Evolutionary conservation across 2,888 invertebrate species (phyloP).

Genomic region (Pseudococcus viburni): DNA sequence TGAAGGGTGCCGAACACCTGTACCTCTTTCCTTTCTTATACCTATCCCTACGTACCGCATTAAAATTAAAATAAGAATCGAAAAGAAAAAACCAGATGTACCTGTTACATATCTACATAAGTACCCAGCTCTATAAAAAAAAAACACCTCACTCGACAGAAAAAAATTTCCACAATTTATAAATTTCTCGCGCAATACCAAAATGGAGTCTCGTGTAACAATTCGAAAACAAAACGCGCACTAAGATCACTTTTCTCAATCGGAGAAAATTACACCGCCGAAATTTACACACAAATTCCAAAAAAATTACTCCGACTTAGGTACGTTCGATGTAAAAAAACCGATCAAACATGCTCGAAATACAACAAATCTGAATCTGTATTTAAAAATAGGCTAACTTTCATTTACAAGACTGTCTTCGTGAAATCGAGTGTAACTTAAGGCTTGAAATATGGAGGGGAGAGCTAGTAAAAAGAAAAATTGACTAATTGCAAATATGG

Average conservation of each 20-base stretch:
- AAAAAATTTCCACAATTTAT: background rate
- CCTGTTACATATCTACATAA: background rate
- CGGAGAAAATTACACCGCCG: background rate
- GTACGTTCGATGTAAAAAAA: background rate
- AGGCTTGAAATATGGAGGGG: conserved; percentile 46
- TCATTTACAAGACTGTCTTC: conserved; percentile 27
- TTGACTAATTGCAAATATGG: conserved; percentile 49
- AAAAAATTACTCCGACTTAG: background rate
- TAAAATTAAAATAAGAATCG: background rate
- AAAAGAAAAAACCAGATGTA: background rate
- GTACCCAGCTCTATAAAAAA: background rate
- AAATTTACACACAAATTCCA: background rate
- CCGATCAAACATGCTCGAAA: background rate
- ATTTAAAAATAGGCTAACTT: conserved; percentile 51
- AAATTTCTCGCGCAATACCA: background rate
- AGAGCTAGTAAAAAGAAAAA: conserved; percentile 45
- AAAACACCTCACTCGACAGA: background rate
- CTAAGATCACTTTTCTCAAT: background rate
- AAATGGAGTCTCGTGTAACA: background rate
- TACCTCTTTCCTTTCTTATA: background rate
- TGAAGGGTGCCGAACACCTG: conserved; percentile 46
- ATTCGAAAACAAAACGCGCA: background rate
- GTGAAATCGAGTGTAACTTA: conserved; percentile 48
- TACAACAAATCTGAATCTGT: background rate
- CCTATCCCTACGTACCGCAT: background rate